phyloP scores from a whole-genome alignment of 2,888 invertebrate species.

The Clusia tigrina region DNA sequence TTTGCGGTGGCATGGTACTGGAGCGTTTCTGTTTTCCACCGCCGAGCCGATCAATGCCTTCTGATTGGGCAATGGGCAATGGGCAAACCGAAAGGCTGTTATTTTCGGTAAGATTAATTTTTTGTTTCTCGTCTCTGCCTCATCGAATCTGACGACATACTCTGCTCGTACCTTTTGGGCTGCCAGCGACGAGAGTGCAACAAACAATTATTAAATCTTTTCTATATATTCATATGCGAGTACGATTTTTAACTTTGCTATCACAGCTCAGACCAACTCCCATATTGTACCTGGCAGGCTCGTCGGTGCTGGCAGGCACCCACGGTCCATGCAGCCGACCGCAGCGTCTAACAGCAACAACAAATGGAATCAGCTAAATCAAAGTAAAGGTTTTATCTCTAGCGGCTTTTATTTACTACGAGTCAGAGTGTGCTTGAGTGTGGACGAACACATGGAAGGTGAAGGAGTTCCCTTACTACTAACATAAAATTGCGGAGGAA shows the following conservation, averaged over 20 bases:
- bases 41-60: not conserved
- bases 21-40: not conserved
- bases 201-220: too few relatives aligned
- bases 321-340: too few relatives aligned
- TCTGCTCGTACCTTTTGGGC: slow-evolving; percentile 29
- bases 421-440: not conserved
- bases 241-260: too few relatives aligned
- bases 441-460: too few relatives aligned
- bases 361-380: slow-evolving; percentile 58
- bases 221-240: too few relatives aligned
- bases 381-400: slow-evolving; percentile 25
- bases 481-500: too few relatives aligned
- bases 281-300: too few relatives aligned
- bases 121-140: too few relatives aligned
- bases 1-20: not conserved
- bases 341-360: slow-evolving; percentile 44
- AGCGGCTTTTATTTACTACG: not conserved
- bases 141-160: slow-evolving; percentile 41
- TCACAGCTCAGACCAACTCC: too few relatives aligned
- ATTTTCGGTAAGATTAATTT: not conserved
- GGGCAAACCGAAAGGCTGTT: slow-evolving; percentile 23
- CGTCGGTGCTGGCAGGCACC: too few relatives aligned
- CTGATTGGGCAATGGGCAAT: slow-evolving; percentile 2
- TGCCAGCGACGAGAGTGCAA: slow-evolving; percentile 1
- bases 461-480: not conserved